These are phyloP conservation scores for Volucella inflata DNA, from an alignment of 2,888 invertebrate genomes.

Conservation along the genomic window DNA sequence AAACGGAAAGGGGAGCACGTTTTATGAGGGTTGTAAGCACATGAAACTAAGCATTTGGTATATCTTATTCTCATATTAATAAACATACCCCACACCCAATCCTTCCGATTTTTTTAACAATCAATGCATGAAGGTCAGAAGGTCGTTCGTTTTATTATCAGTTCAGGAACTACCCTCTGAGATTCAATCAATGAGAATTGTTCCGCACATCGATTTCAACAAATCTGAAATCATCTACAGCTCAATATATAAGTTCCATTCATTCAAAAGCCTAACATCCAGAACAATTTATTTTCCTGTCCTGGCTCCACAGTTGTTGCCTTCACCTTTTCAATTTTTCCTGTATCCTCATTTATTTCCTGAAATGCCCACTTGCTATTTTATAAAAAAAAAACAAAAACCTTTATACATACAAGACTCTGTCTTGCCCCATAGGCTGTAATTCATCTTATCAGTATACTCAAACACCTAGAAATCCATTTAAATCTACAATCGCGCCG, in stretches of 20 bases:
- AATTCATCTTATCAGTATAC: conserved; percentile 65
- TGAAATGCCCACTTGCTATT: conserved; percentile 26
- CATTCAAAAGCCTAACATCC: conserved; percentile 5
- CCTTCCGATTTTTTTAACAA: too few species aligned
- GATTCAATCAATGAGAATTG: conserved; percentile 35
- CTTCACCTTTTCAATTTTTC: conserved; percentile 18
- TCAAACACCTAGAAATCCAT: background rate
- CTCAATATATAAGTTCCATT: conserved; percentile 2
- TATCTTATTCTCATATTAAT: too few species aligned
- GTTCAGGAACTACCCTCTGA: background rate
- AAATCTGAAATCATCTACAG: conserved; percentile 30
- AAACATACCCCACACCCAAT: too few species aligned
- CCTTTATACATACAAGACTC: conserved; percentile 32
- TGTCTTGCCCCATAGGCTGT: conserved; percentile 45
- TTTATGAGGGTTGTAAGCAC: too few species aligned
- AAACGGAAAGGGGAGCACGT: too few species aligned
- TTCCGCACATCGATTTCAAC: conserved; percentile 35
- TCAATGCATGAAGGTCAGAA: too few species aligned
- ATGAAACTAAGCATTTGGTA: too few species aligned
- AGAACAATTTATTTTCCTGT: conserved; percentile 41
- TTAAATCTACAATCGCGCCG: conserved; percentile 13
- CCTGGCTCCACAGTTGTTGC: conserved; percentile 32
- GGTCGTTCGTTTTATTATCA: too few species aligned
- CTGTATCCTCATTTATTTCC: conserved; percentile 69
- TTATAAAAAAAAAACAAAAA: conserved; percentile 18